These are phyloP conservation scores for Protomyctophum bolini DNA, from an alignment of 2,113 vertebrate species.

Conservation along the genomic window DNA sequence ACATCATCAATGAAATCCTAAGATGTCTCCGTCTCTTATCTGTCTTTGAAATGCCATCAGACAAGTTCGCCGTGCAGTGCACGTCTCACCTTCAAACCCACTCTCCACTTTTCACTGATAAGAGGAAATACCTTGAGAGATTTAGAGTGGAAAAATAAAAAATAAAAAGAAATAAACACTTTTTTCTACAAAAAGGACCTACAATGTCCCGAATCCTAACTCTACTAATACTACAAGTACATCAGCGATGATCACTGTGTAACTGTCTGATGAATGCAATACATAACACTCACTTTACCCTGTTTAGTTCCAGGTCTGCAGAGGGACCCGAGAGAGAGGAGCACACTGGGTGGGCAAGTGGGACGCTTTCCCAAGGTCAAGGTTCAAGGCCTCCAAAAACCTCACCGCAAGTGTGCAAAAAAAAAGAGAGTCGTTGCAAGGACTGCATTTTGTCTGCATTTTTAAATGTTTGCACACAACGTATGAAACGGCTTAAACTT, in stretches of 20 bases:
- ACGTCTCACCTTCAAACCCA: slow-evolving; percentile 81
- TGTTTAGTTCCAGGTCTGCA: slow-evolving; percentile 88
- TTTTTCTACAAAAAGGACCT: slow-evolving; percentile 86
- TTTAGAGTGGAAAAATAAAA: slow-evolving; percentile 19
- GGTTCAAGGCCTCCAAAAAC: slow-evolving; percentile 45
- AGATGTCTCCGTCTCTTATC: background rate
- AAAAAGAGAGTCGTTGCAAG: slow-evolving; percentile 53
- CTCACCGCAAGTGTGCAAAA: slow-evolving; percentile 65
- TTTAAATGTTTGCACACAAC: slow-evolving; percentile 40
- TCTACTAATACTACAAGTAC: slow-evolving; percentile 79
- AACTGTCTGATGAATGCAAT: slow-evolving; percentile 78
- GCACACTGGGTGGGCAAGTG: slow-evolving; percentile 73
- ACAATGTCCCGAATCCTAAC: slow-evolving; percentile 76
- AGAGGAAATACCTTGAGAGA: background rate
- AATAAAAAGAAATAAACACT: slow-evolving; percentile 76
- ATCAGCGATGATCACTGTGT: slow-evolving; percentile 86
- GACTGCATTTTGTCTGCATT: slow-evolving; percentile 64
- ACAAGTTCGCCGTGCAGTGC: slow-evolving; percentile 24
- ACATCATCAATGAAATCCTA: background rate
- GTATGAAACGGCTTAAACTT: slow-evolving; percentile 32
- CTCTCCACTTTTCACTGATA: slow-evolving; percentile 58
- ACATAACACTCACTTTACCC: slow-evolving; percentile 93
- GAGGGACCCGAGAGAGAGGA: slow-evolving; percentile 83
- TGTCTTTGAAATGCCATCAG: slow-evolving; percentile 14
- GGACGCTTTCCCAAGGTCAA: slow-evolving; percentile 26